A percentile compares a stretch with the other conserved stretches of the same genome.
phyloP scores from a whole-genome alignment of 1,140 invertebrate genomes.

The Aphidius ervi region DNA sequence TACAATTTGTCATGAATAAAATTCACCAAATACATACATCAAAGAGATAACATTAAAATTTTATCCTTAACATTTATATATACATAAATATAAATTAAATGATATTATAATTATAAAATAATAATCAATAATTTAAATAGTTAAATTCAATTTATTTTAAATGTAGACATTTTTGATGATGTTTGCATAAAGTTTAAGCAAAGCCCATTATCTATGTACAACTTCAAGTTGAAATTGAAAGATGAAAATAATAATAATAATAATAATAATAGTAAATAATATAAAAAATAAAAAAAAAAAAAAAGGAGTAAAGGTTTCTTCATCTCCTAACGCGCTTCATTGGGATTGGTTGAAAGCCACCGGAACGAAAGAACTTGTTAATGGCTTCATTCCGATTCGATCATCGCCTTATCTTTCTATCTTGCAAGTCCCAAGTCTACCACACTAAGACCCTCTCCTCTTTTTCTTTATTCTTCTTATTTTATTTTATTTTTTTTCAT shows the following conservation, averaged over 20 bases:
- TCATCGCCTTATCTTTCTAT: constrained; percentile 42
- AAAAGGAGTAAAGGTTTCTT: constrained; percentile 12
- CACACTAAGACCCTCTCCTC: not conserved
- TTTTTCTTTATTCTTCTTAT: constrained; percentile 1
- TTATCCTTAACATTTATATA: no score
- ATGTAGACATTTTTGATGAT: constrained; percentile 51
- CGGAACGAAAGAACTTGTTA: constrained; percentile 48
- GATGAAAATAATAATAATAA: not conserved
- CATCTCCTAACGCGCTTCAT: constrained; percentile 11
- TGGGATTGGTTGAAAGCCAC: constrained; percentile 32
- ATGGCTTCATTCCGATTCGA: constrained; percentile 52
- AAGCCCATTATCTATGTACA: constrained; percentile 4
- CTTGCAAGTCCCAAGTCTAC: constrained; percentile 13
- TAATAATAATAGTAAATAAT: not conserved
- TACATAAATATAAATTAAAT: no score
- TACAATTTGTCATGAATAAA: no score
- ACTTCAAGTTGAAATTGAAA: not conserved
- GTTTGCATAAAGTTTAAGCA: constrained; percentile 39
- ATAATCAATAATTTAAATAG: constrained; percentile 30
- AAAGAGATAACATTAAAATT: no score
- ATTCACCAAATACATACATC: no score
- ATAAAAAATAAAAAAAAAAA: not conserved
- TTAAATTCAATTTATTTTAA: constrained; percentile 51
- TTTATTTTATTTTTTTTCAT: constrained; percentile 14
- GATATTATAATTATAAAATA: no score